Conservation (phyloP, 2,797 vertebrate species). For the Aldrovandia affinis region DNA sequence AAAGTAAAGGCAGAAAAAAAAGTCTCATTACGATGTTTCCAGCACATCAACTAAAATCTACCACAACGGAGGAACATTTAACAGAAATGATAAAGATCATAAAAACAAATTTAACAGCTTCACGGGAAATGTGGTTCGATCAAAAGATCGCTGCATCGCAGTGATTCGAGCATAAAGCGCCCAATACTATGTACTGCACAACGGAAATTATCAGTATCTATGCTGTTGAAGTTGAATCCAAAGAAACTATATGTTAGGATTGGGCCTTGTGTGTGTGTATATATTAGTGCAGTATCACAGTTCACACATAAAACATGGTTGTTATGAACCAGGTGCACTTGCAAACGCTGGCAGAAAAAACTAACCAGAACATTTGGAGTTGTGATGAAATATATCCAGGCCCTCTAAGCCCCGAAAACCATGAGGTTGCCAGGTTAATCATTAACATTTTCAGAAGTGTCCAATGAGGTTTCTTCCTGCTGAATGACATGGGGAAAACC, state of each 20-base stretch:
- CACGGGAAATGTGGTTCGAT: not conserved
- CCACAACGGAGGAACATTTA: not conserved
- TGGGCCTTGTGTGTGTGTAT: not conserved
- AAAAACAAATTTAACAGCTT: constrained; percentile 9
- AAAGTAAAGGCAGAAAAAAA: not conserved
- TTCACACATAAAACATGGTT: not conserved
- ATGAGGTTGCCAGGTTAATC: not conserved
- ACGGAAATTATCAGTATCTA: not conserved
- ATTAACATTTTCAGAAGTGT: not conserved
- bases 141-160: not conserved
- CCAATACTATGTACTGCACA: not conserved
- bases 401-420: not conserved
- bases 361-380: not conserved
- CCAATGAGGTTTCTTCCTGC: not conserved
- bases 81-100: constrained; percentile 3
- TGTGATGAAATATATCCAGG: not conserved
- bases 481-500: constrained; percentile 15
- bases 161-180: not conserved
- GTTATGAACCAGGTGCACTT: not conserved
- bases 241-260: not conserved
- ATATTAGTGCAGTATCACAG: not conserved
- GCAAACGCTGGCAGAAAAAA: not conserved
- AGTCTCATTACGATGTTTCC: constrained; percentile 25
- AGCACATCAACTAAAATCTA: constrained; percentile 26
- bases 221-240: not conserved